A percentile compares a stretch with the other conserved stretches of the same genome.
phyloP scores from a whole-genome alignment of 2,113 vertebrate genomes.

The Danionella cerebrum region DNA sequence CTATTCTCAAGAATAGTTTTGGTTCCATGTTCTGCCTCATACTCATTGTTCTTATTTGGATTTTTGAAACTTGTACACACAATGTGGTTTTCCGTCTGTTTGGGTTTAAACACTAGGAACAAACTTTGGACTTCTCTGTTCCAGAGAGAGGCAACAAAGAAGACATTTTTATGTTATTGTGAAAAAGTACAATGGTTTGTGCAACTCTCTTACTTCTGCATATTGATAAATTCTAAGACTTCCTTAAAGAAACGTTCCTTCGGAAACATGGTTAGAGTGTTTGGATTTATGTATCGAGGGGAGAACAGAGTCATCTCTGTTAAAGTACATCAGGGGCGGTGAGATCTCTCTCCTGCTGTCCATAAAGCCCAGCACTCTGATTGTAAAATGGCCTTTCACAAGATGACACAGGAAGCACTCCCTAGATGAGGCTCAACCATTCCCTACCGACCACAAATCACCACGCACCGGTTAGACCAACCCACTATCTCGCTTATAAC shows the following conservation, averaged over 20 bases:
- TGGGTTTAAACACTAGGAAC: too few relatives aligned
- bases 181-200: too few relatives aligned
- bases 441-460: conserved; percentile 28
- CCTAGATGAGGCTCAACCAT: conserved; percentile 5
- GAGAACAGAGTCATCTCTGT: conserved; percentile 22
- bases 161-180: too few relatives aligned
- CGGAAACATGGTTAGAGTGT: neutral
- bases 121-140: too few relatives aligned
- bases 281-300: conserved; percentile 8
- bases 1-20: too few relatives aligned
- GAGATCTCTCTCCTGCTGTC: conserved; percentile 18
- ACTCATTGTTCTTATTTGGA: too few relatives aligned
- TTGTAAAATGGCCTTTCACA: conserved; percentile 14
- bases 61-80: too few relatives aligned
- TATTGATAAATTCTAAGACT: neutral
- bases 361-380: conserved; percentile 3
- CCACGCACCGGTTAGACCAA: neutral
- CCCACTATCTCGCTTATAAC: conserved; percentile 1
- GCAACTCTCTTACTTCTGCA: neutral
- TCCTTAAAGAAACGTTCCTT: neutral
- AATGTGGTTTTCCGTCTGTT: too few relatives aligned
- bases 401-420: conserved; percentile 27
- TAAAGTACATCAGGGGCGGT: conserved; percentile 6
- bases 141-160: too few relatives aligned
- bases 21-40: too few relatives aligned